These are phyloP conservation scores for Rhimphoctona megacephalus DNA, from an alignment of 2,888 invertebrate genomes.

Conservation along the genomic window DNA sequence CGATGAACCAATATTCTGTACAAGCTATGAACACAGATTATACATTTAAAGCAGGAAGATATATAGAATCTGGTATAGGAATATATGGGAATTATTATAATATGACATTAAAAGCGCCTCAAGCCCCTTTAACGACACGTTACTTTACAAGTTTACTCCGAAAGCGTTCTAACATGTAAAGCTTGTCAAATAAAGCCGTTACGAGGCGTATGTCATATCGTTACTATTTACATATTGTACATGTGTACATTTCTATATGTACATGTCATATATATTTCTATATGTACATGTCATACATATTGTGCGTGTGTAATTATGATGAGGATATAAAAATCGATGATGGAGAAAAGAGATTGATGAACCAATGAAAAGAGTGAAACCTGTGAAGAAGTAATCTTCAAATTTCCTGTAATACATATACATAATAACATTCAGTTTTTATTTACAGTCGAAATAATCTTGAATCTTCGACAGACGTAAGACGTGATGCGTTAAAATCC, in stretches of 20 bases:
- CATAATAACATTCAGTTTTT: slow-evolving; percentile 28
- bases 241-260: slow-evolving; percentile 16
- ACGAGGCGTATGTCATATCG: slow-evolving; percentile 48
- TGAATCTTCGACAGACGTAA: slow-evolving; percentile 16
- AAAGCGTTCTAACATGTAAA: slow-evolving; percentile 80
- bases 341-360: slow-evolving; percentile 6
- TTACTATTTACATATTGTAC: slow-evolving; percentile 49
- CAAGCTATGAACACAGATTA: slow-evolving; percentile 76
- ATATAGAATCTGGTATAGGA: slow-evolving; percentile 15
- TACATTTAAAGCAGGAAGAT: slow-evolving; percentile 81
- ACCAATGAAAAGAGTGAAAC: slow-evolving; percentile 38
- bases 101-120: slow-evolving; percentile 67
- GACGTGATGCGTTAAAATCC: slow-evolving; percentile 18
- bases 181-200: slow-evolving; percentile 72
- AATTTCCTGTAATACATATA: slow-evolving; percentile 30
- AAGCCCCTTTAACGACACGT: slow-evolving; percentile 69
- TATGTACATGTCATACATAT: too few species aligned
- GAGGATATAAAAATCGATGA: background rate
- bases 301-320: background rate
- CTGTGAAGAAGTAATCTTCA: background rate
- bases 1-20: slow-evolving; percentile 60
- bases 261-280: background rate
- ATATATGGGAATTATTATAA: slow-evolving; percentile 36
- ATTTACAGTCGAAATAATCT: slow-evolving; percentile 39
- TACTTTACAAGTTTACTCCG: slow-evolving; percentile 69